A percentile compares a stretch with the other conserved stretches of the same genome.
These are phyloP conservation scores for Carcinoscorpius rotundicauda DNA, from an alignment of 1,140 invertebrate genomes.

Conservation along the genomic window DNA sequence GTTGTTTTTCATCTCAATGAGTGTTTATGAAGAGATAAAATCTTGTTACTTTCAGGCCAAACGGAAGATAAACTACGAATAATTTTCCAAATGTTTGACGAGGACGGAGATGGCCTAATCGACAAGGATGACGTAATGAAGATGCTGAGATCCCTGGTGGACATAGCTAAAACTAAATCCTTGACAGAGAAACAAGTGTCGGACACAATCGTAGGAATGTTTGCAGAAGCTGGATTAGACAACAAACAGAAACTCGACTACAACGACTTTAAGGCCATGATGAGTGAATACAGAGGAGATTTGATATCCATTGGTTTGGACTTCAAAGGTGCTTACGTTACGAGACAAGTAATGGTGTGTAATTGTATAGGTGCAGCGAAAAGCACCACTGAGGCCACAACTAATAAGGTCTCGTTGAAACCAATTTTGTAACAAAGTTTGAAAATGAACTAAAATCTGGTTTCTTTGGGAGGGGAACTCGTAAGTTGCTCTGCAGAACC, in stretches of 20 bases:
- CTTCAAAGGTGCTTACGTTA: slow-evolving; percentile 47
- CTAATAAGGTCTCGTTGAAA: too few species aligned
- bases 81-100: slow-evolving; percentile 98
- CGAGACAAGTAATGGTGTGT: too few species aligned
- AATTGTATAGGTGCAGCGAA: too few species aligned
- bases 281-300: slow-evolving; percentile 93
- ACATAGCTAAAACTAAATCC: slow-evolving; percentile 70
- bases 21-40: too few species aligned
- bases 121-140: slow-evolving; percentile 87
- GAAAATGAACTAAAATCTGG: too few species aligned
- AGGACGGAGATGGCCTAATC: slow-evolving; percentile 87
- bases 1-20: too few species aligned
- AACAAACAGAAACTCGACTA: slow-evolving; percentile 85
- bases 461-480: too few species aligned
- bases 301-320: slow-evolving; percentile 84
- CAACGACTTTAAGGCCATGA: slow-evolving; percentile 89
- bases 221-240: slow-evolving; percentile 78
- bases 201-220: slow-evolving; percentile 88
- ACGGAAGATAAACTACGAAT: slow-evolving; percentile 93
- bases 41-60: slow-evolving; percentile 35
- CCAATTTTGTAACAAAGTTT: too few species aligned
- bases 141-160: slow-evolving; percentile 83
- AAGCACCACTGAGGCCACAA: too few species aligned
- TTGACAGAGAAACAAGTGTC: slow-evolving; percentile 52
- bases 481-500: too few species aligned